Evolutionary conservation across 2,113 vertebrate species (phyloP).

Genomic region (Pygoscelis adeliae): DNA sequence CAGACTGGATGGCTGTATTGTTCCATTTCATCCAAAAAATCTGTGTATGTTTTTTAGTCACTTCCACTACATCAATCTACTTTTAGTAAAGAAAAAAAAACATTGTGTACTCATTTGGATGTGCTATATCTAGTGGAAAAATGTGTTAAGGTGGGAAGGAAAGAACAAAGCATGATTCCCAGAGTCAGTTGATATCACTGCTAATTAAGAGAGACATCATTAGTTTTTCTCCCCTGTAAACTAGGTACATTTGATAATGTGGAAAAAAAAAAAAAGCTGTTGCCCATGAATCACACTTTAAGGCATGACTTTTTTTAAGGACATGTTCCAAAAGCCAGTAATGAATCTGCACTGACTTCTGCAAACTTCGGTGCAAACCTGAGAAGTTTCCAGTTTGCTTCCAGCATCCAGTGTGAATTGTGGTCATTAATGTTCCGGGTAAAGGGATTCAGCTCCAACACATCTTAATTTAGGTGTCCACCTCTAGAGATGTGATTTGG

Average conservation of each 20-base stretch:
- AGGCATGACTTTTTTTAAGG: neutral
- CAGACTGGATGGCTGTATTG: neutral
- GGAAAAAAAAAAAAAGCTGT: neutral
- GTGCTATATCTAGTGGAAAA: neutral
- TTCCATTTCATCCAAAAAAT: neutral
- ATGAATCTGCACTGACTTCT: neutral
- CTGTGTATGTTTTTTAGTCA: neutral
- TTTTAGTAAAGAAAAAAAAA: neutral
- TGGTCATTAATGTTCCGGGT: accelerated
- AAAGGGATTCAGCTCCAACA: neutral
- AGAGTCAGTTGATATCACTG: neutral
- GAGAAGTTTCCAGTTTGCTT: neutral
- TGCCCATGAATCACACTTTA: neutral
- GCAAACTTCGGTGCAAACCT: neutral
- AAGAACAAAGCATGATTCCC: neutral
- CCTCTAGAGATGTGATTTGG: neutral
- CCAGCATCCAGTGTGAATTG: neutral
- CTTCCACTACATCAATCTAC: neutral
- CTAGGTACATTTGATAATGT: neutral
- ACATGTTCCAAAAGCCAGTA: neutral
- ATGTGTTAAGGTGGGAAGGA: neutral
- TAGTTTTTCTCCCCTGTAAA: neutral
- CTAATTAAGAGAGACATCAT: neutral
- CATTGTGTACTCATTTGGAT: neutral
- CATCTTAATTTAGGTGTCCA: neutral